Percentiles rank a stretch among this genome's conserved stretches.
Conservation (phyloP, 2,888 invertebrate genomes). For the Hyppa rectilinea region DNA sequence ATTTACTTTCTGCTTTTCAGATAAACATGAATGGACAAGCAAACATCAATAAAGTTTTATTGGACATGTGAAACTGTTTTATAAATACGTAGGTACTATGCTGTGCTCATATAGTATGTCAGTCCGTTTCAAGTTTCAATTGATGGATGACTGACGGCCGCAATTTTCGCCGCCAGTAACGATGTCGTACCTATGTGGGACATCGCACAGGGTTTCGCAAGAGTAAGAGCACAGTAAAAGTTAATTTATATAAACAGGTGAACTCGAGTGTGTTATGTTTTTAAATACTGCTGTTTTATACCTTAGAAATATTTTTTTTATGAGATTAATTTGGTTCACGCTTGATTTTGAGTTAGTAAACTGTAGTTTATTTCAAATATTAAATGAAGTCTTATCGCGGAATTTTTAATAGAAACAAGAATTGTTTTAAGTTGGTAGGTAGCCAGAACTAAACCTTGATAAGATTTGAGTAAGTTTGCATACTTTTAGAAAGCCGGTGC, state of each 20-base stretch:
- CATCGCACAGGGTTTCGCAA: slow-evolving; percentile 72
- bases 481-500: slow-evolving; percentile 24
- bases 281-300: slow-evolving; percentile 18
- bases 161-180: slow-evolving; percentile 64
- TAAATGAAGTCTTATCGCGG: background rate
- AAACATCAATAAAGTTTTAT: slow-evolving; percentile 16
- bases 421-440: background rate
- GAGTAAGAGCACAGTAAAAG: slow-evolving; percentile 74
- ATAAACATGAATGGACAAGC: slow-evolving; percentile 19
- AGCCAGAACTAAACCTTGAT: background rate
- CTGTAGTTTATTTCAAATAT: background rate
- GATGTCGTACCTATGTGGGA: slow-evolving; percentile 74
- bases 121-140: slow-evolving; percentile 63
- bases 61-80: slow-evolving; percentile 44
- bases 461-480: background rate
- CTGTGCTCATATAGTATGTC: slow-evolving; percentile 49
- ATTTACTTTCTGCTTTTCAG: slow-evolving; percentile 1
- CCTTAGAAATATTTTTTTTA: slow-evolving; percentile 16
- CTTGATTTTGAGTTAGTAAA: slow-evolving; percentile 10
- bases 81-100: slow-evolving; percentile 21
- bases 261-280: slow-evolving; percentile 30
- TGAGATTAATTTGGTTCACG: slow-evolving; percentile 11
- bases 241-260: slow-evolving; percentile 46
- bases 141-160: slow-evolving; percentile 68
- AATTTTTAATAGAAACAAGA: background rate